Base-by-base conservation (phyloP, 2,113 vertebrate genomes). In the Columba livia region DNA sequence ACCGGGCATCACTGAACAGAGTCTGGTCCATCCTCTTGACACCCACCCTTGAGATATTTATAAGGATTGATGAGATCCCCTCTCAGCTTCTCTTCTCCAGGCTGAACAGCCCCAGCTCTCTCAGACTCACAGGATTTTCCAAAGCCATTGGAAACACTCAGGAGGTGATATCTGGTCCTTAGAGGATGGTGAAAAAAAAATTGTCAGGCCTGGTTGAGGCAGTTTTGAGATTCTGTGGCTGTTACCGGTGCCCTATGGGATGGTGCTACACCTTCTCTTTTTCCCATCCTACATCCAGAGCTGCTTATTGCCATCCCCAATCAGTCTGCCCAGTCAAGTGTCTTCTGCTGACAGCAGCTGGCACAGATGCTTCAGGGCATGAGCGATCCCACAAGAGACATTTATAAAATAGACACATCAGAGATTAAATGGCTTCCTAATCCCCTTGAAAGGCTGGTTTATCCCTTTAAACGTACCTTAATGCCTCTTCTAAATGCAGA, bases 391-490 rank as follows among this genome's bases (percentile, higher is more conserved):
- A 84, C 18, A 54, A 0, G 1, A 80, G 23, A 28, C 44, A 61
- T 87, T 86, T 84, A 71, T 69, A 67, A 93, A 95, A 92, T 26
- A 96, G 70, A 51, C 65, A 84, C 53, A 61, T 79, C 70, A 75
- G 6, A 65, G 77, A 75, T 32, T 65, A 93, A 90, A 89, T 56
- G 21, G 23, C 32, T 89, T 84, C 57, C 38, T 89, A 89, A 90
- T 89, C 34, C 48, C 34, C 53, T 84, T 75, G 34, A 74, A 89
- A 75, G 44, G 23, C 36, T n/a, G 36, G 3, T 40, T 92, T 87
- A 75, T 81, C 29, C 70, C 19, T 85, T 94, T 82, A 92, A 92
- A 82, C 1, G 3, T 38, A 89, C 40, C 40, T 81, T 92, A 87
- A 57, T 62, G 11, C 84, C 40, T 57, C 11, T 82, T 87, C 44